Evolutionary conservation across 2,113 vertebrate genomes (phyloP).

Genomic region (Mixornis gularis): DNA sequence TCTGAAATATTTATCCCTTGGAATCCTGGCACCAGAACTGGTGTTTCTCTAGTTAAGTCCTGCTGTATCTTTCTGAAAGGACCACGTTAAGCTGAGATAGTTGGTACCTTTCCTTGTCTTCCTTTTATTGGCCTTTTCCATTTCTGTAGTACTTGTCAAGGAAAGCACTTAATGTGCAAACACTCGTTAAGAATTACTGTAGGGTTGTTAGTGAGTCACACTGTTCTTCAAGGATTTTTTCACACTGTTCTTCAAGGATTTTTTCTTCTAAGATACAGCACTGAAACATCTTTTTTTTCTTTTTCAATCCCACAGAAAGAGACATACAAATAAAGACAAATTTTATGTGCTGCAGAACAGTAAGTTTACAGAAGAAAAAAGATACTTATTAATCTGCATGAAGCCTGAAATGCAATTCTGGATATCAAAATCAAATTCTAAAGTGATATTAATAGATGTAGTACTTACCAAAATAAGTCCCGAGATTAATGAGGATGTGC

Average conservation of each 20-base stretch:
- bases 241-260: too few relatives aligned
- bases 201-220: not conserved
- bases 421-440: not conserved
- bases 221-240: not conserved
- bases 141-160: not conserved
- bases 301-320: not conserved
- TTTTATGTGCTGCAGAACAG: not conserved
- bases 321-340: not conserved
- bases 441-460: slow-evolving; percentile 14
- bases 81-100: not conserved
- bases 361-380: not conserved
- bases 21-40: not conserved
- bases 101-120: not conserved
- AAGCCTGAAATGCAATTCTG: not conserved
- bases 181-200: not conserved
- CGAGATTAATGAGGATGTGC: slow-evolving; percentile 96
- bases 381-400: not conserved
- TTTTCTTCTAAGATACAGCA: not conserved
- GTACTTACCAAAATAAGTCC: slow-evolving; percentile 97
- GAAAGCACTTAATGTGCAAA: not conserved
- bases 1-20: not conserved
- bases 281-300: not conserved
- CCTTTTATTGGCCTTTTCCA: not conserved
- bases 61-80: not conserved
- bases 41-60: not conserved